Percentiles rank a stretch among this genome's conserved stretches.
These are phyloP conservation scores for Engraulis encrasicolus DNA, from an alignment of 2,113 vertebrate genomes.

Conservation along the genomic window DNA sequence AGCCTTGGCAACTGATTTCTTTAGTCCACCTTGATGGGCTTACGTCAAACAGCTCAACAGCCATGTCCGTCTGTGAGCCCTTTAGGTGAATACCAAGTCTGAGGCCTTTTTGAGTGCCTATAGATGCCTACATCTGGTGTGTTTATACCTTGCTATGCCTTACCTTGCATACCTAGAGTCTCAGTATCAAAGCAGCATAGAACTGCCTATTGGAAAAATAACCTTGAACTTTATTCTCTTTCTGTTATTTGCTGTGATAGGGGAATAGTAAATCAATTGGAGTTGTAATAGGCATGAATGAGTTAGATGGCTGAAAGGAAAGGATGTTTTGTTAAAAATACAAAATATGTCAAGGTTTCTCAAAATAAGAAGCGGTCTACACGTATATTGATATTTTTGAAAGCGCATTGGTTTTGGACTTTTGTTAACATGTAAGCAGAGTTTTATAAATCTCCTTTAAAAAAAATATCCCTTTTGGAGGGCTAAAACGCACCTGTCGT, in stretches of 20 bases:
- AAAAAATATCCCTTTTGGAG: no score
- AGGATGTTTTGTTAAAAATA: not conserved
- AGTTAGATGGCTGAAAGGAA: not conserved
- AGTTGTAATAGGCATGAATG: not conserved
- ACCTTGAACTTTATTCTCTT: not conserved
- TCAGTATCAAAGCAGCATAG: not conserved
- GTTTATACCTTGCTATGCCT: not conserved
- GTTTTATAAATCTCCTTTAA: no score
- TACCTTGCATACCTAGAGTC: not conserved
- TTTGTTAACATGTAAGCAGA: no score
- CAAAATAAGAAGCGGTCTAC: no score
- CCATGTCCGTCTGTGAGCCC: not conserved
- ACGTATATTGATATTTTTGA: no score
- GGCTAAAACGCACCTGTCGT: no score
- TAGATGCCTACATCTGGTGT: not conserved
- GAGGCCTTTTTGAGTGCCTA: not conserved
- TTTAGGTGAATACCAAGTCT: not conserved
- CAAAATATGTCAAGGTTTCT: not conserved
- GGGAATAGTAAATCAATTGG: not conserved
- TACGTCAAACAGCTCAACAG: not conserved
- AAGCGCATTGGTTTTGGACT: no score
- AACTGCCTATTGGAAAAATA: not conserved
- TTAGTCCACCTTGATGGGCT: conserved; percentile 18
- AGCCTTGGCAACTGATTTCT: conserved; percentile 9
- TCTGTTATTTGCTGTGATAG: not conserved